A percentile compares a stretch with the other conserved stretches of the same genome.
phyloP scores from a whole-genome alignment of 2,113 vertebrate genomes.

The Tauraco erythrolophus region DNA sequence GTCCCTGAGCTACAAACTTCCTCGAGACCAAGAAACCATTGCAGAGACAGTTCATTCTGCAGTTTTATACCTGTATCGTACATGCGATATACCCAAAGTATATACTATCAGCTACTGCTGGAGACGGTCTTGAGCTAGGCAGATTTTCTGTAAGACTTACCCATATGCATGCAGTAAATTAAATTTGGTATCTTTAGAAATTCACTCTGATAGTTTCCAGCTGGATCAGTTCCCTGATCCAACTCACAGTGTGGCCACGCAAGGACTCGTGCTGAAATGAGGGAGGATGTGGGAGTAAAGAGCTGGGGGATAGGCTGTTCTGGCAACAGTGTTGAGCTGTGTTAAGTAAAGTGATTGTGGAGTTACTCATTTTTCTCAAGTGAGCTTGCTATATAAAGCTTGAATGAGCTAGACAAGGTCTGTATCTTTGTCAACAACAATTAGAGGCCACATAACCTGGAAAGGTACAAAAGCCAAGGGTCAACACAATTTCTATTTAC shows the following conservation, averaged over 20 bases:
- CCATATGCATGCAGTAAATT: not conserved
- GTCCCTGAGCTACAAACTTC: not conserved
- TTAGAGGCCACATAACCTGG: not conserved
- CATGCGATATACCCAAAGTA: not conserved
- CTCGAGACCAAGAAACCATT: too few species aligned
- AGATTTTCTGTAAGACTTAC: not conserved
- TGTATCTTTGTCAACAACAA: not conserved
- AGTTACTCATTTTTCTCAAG: not conserved
- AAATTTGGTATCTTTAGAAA: not conserved
- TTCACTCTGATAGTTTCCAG: not conserved
- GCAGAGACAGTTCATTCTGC: not conserved
- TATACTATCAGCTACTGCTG: not conserved
- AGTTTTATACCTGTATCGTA: not conserved
- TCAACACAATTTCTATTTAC: not conserved
- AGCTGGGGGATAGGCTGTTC: not conserved
- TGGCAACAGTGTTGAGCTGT: not conserved
- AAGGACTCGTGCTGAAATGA: not conserved
- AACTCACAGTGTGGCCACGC: not conserved
- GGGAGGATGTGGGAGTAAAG: not conserved
- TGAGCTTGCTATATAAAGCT: not conserved
- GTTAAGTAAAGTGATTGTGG: not conserved
- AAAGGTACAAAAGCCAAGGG: not conserved
- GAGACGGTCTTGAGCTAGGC: not conserved
- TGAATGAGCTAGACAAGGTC: not conserved
- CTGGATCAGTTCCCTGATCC: not conserved